Base-by-base conservation (phyloP, 1,140 invertebrate genomes). In the Zaprionus kolodkinae region DNA sequence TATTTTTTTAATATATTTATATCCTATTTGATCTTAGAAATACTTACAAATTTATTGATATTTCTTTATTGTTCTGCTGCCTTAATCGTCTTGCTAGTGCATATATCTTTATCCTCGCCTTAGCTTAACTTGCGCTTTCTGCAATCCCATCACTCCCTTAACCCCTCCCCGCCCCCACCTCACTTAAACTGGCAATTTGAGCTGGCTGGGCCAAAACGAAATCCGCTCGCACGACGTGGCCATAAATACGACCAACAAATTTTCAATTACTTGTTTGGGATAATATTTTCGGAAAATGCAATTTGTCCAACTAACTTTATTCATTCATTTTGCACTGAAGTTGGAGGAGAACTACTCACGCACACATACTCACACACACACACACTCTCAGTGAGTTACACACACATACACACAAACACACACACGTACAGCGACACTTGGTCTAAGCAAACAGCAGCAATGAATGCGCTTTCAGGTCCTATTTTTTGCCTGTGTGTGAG, bases 211-310 rank as follows among this genome's bases (percentile, higher is more conserved):
- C 67, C 27, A 30, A 3, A 50, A 57, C 43, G 57, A 65, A 71
- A 65, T 72, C 52, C 54, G 54, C 27, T 30, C 57, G 27, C 60
- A 70, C 68, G 67, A 43, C 40, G 48, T 43, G 60, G 38, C 45
- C 78, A 86, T 86, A 85, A 85, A 85, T 85, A 86, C 38, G 68
- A 79, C 66, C 78, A 79, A 86, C 82, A 86, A 86, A 86, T 81
- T 86, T 86, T 86, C 83, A 86, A 86, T 86, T 86, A 86, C 82
- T 81, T 86, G 83, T 87, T 87, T 86, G 82, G 78, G 83, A 86
- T 86, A 86, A 86, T 86, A 86, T 86, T 86, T 86, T 86, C 65
- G 82, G 76, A 70, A 87, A 86, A 87, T 87, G 82, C 82, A 86
- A 86, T 86, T 86, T 86, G 82, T 86, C 82, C 81, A 72, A 87